phyloP scores from a whole-genome alignment of 2,797 vertebrate species.

The Rhinoraja longicauda region DNA sequence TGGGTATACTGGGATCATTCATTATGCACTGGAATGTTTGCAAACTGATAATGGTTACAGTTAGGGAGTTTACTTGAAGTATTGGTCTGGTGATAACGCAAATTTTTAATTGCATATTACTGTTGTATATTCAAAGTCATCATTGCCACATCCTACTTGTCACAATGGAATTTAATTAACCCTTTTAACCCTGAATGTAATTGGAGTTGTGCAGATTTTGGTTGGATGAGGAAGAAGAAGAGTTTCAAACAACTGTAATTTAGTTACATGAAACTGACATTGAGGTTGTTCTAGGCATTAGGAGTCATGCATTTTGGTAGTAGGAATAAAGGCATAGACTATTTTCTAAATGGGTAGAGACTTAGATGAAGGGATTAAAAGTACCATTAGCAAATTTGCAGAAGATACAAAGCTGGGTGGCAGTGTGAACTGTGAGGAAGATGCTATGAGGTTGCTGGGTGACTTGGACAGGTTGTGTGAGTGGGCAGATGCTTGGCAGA shows the following conservation, averaged over 20 bases:
- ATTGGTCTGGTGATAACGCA: slow-evolving; percentile 4
- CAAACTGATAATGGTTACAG: slow-evolving; percentile 28
- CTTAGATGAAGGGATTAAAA: too few species aligned
- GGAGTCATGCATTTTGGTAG: too few species aligned
- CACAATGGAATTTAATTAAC: neutral
- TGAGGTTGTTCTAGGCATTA: neutral
- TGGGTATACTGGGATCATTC: neutral
- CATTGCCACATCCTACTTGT: neutral
- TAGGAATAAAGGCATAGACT: too few species aligned
- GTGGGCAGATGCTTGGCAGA: too few species aligned
- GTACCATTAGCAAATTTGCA: too few species aligned
- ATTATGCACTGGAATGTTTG: slow-evolving; percentile 16
- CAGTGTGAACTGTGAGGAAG: too few species aligned
- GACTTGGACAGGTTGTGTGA: too few species aligned
- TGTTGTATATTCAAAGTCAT: neutral
- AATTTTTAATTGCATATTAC: neutral
- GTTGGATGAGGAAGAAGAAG: neutral
- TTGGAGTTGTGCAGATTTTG: neutral
- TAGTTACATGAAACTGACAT: neutral
- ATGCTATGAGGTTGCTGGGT: too few species aligned
- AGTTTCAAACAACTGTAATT: neutral
- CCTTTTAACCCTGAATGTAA: slow-evolving; percentile 12
- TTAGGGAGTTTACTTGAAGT: slow-evolving; percentile 29
- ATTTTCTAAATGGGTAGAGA: too few species aligned
- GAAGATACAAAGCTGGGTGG: too few species aligned